Base-by-base conservation (phyloP, 2,888 invertebrate genomes). In the Phyllotreta cruciferae region DNA sequence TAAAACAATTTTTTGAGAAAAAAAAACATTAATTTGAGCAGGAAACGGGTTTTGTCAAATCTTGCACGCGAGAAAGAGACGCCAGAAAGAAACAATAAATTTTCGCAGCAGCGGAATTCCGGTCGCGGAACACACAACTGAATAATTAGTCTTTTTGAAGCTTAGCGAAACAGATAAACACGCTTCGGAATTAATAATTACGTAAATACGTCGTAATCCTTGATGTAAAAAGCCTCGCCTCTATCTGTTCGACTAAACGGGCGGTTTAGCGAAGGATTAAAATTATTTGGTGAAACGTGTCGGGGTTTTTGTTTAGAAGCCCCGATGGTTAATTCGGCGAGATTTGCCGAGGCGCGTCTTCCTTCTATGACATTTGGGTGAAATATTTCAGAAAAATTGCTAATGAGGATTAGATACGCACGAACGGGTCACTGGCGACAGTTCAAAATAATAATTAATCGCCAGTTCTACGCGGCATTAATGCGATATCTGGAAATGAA, bases 151-250 rank as follows among this genome's bases (percentile, higher is more conserved):
- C 47, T 57, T 49, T 57, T 37, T 57, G 39, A 49, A 57, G 39
- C 49, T 57, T 49, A 57, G 57, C 49, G 38, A 47, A 57, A 57
- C 49, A 39, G 56, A 56, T 57, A 57, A 57, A 57, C 57, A 57
- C 49, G 57, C 49, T 57, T 57, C 14, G 57, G 49, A 57, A 37
- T 57, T 57, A 39, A 57, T 57, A 57, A 57, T 57, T 56, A 49
- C 38, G 47, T 14, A 57, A 57, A 47, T 56, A 49, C 47, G 49
- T 9, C 41, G 39, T 57, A 57, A 57, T 57, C 47, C 39, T 11
- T 38, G 14, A 39, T 49, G 57, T 38, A 49, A 49, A 57, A 57
- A 57, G 52, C 37, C 38, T 52, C 14, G 34, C 37, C 5, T 47
- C 47, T 47, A 47, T 47, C 47, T 14, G 47, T 47, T 47, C 9